These are phyloP conservation scores for Plectrocnemia conspersa DNA, from an alignment of 1,140 invertebrate species.

Conservation along the genomic window DNA sequence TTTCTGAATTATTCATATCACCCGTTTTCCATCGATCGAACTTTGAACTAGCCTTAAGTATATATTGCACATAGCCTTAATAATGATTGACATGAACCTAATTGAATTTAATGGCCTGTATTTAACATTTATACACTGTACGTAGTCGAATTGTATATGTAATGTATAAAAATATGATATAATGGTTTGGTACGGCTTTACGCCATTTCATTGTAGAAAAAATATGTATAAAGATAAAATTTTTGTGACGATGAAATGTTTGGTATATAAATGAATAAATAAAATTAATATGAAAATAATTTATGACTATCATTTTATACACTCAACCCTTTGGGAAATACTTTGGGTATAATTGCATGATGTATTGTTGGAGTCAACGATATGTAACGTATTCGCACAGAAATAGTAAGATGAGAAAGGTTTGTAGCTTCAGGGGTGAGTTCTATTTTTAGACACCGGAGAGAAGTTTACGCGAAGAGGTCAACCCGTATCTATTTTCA, in stretches of 20 bases:
- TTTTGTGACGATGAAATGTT: conserved; percentile 22
- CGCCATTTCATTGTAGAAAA: conserved; percentile 27
- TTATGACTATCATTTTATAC: no score
- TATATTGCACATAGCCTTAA: conserved; percentile 25
- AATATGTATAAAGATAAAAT: conserved; percentile 10
- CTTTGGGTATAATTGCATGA: neutral
- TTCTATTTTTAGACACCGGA: no score
- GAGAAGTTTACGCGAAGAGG: no score
- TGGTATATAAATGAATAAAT: conserved; percentile 25
- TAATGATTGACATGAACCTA: conserved; percentile 15
- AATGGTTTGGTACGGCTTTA: conserved; percentile 29
- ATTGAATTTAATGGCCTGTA: conserved; percentile 27
- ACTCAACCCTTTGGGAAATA: neutral
- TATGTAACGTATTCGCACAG: no score
- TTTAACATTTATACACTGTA: conserved; percentile 18
- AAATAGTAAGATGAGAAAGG: no score
- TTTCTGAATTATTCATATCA: conserved; percentile 10
- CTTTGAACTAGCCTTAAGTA: conserved; percentile 2
- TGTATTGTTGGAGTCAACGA: neutral
- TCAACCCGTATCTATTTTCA: no score
- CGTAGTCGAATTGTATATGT: conserved; percentile 11
- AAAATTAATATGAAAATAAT: conserved; percentile 14
- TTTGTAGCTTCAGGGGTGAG: no score
- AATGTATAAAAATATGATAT: conserved; percentile 19
- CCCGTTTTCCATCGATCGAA: neutral